These are phyloP conservation scores for Melanotaenia duboulayi DNA, from an alignment of 2,113 vertebrate genomes.

Conservation along the genomic window DNA sequence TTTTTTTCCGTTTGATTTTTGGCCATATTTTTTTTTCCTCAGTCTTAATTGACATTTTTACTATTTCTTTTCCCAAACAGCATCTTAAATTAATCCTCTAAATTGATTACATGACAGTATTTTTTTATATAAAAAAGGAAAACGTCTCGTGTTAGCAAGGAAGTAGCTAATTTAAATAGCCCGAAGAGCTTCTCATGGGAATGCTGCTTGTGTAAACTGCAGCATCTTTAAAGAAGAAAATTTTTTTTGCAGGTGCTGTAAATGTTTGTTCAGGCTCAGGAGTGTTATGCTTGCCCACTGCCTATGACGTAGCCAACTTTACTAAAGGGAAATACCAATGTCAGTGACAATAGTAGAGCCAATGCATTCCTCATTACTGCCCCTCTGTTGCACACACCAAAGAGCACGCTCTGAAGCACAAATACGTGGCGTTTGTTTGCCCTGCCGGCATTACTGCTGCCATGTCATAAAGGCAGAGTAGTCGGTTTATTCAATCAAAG, in stretches of 20 bases:
- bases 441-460: slow-evolving; percentile 27
- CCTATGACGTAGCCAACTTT: slow-evolving; percentile 61
- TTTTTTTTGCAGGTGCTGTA: slow-evolving; percentile 27
- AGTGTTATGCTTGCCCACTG: slow-evolving; percentile 58
- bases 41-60: too few relatives aligned
- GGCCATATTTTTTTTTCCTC: too few relatives aligned
- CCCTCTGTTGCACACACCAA: slow-evolving; percentile 74
- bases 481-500: slow-evolving; percentile 27
- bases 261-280: slow-evolving; percentile 59
- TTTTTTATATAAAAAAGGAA: too few relatives aligned
- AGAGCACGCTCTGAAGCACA: slow-evolving; percentile 57
- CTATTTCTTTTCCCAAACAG: too few relatives aligned
- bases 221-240: slow-evolving; percentile 11
- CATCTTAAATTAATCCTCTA: too few relatives aligned
- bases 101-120: too few relatives aligned
- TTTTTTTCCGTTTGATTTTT: too few relatives aligned
- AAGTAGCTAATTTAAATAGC: background rate
- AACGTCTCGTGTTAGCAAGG: too few relatives aligned
- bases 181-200: background rate
- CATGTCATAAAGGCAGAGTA: slow-evolving; percentile 12
- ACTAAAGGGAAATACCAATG: slow-evolving; percentile 61
- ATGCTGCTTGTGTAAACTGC: background rate
- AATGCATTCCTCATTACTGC: slow-evolving; percentile 78
- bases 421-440: slow-evolving; percentile 33
- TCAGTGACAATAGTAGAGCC: slow-evolving; percentile 63